Conservation (phyloP, 2,113 vertebrate species). For the Aythya baeri region DNA sequence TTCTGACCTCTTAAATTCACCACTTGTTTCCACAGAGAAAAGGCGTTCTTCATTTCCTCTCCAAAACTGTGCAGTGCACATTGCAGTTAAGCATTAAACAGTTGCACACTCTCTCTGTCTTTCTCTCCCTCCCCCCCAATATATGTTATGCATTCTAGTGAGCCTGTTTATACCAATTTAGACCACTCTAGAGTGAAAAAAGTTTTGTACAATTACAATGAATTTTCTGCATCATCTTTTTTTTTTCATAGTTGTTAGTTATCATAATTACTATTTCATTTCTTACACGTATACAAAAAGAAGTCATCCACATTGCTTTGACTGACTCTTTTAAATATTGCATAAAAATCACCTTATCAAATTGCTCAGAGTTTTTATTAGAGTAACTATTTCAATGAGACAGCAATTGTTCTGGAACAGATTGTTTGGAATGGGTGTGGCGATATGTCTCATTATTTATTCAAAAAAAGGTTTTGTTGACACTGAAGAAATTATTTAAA, state of each 20-base stretch:
- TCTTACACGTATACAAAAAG: neutral
- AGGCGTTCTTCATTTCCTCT: neutral
- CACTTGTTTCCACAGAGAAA: neutral
- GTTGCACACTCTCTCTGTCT: neutral
- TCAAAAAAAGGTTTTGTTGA: neutral
- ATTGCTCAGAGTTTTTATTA: neutral
- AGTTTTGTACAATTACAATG: neutral
- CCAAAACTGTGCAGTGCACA: neutral
- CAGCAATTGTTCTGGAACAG: neutral
- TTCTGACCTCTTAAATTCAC: neutral
- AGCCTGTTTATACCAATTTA: neutral
- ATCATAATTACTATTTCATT: neutral
- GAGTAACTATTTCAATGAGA: neutral
- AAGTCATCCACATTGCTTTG: neutral
- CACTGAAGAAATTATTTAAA: neutral
- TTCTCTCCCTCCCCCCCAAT: neutral
- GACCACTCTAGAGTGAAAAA: neutral
- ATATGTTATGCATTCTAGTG: neutral
- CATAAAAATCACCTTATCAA: neutral
- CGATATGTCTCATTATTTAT: neutral
- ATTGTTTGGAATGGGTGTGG: neutral
- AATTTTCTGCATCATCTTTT: constrained; percentile 1
- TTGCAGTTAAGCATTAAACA: neutral
- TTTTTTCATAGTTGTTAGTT: neutral
- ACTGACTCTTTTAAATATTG: neutral